phyloP scores from a whole-genome alignment of 2,113 vertebrate genomes.

The Macquaria australasica region DNA sequence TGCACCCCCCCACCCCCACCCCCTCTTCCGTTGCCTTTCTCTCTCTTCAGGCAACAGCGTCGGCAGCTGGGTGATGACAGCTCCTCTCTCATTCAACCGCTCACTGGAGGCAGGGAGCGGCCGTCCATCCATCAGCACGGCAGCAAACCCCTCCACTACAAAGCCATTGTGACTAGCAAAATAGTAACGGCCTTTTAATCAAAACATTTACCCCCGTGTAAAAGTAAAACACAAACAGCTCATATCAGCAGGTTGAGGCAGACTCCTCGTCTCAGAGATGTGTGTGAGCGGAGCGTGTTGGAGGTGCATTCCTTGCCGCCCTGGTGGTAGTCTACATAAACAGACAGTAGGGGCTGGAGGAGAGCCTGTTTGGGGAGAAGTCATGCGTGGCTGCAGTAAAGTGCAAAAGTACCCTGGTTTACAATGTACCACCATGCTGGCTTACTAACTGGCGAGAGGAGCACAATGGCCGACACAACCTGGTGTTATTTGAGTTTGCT shows the following conservation, averaged over 20 bases:
- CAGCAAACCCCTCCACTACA: constrained; percentile 76
- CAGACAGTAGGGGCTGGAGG: constrained; percentile 61
- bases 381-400: constrained; percentile 67
- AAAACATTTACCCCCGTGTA: constrained; percentile 80
- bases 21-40: constrained; percentile 1
- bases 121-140: constrained; percentile 76
- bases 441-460: constrained; percentile 44
- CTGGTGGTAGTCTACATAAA: constrained; percentile 69
- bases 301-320: constrained; percentile 71
- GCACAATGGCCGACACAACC: constrained; percentile 46
- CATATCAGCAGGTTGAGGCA: constrained; percentile 78
- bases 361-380: constrained; percentile 64
- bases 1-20: not conserved
- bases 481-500: constrained; percentile 50
- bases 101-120: constrained; percentile 77
- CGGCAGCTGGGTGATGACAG: constrained; percentile 78
- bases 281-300: constrained; percentile 50
- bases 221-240: constrained; percentile 74
- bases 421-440: constrained; percentile 50
- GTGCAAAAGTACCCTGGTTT: constrained; percentile 35
- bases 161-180: constrained; percentile 81
- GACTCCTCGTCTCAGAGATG: constrained; percentile 58
- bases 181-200: constrained; percentile 83
- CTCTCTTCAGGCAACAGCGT: constrained; percentile 60
- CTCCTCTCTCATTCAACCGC: constrained; percentile 74